Evolutionary conservation across 2,797 vertebrate genomes (phyloP).

Genomic region (Ctenochaetus hawaiiensis): DNA sequence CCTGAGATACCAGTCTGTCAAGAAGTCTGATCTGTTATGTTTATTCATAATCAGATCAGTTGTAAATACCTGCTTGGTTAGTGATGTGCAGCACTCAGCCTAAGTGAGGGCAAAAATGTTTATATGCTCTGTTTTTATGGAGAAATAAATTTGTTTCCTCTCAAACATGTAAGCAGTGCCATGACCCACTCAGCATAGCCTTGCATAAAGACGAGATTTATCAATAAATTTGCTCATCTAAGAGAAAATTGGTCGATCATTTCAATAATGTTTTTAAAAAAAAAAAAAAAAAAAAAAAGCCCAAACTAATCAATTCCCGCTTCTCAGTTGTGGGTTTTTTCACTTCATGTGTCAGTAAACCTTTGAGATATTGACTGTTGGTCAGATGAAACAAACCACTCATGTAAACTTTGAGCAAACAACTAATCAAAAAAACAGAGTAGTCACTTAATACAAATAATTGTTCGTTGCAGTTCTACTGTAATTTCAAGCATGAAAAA

Average conservation of each 20-base stretch:
- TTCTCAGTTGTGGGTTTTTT: background rate
- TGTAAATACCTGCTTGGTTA: background rate
- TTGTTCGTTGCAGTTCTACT: background rate
- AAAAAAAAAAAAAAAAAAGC: background rate
- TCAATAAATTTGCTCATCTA: too few relatives aligned
- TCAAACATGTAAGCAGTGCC: background rate
- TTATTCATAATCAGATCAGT: background rate
- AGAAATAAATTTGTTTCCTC: background rate
- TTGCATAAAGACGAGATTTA: background rate
- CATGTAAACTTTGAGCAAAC: background rate
- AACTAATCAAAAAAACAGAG: background rate
- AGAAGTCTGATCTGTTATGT: background rate
- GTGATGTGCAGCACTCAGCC: background rate
- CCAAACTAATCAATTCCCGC: too few relatives aligned
- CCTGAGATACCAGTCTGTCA: constrained; percentile 29
- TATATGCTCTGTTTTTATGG: background rate
- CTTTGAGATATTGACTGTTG: background rate
- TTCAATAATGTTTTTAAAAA: background rate
- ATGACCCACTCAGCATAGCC: too few relatives aligned
- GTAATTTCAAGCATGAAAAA: too few relatives aligned
- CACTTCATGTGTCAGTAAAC: too few relatives aligned
- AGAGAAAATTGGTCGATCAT: background rate
- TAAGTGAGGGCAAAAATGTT: background rate
- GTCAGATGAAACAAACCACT: background rate
- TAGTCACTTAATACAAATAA: background rate